Percentiles rank a stretch among this genome's conserved stretches.
These are phyloP conservation scores for Threskiornis aethiopicus DNA, from an alignment of 2,797 vertebrate genomes.

Conservation along the genomic window DNA sequence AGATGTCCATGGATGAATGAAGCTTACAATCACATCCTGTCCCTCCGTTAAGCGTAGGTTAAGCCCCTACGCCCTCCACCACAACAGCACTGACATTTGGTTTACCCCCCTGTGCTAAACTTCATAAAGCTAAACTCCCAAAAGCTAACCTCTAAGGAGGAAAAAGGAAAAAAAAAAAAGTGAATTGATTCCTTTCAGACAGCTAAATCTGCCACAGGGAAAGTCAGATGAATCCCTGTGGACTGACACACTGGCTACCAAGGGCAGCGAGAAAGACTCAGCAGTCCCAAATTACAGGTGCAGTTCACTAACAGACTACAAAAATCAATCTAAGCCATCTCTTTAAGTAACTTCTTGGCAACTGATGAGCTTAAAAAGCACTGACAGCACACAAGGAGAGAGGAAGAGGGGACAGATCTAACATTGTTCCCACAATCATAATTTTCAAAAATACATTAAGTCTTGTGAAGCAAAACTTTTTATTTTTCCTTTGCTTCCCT, in stretches of 20 bases:
- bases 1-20: neutral
- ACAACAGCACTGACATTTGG: neutral
- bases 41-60: neutral
- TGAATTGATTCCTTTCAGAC: neutral
- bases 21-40: neutral
- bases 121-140: neutral
- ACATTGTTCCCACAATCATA: neutral
- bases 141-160: neutral
- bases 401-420: neutral
- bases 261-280: rapidly evolving
- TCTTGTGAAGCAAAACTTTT: neutral
- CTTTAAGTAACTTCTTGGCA: neutral
- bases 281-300: neutral
- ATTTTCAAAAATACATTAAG: neutral
- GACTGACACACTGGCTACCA: neutral
- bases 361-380: neutral
- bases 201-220: neutral
- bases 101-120: neutral
- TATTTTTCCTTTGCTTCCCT: neutral
- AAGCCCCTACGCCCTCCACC: neutral
- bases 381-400: neutral
- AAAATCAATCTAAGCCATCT: neutral
- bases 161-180: neutral
- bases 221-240: neutral
- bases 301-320: neutral